Evolutionary conservation across 2,888 invertebrate species (phyloP), one percentile per base, ranked within the genome.

Genomic region (Pristionchus exspectatus): DNA sequence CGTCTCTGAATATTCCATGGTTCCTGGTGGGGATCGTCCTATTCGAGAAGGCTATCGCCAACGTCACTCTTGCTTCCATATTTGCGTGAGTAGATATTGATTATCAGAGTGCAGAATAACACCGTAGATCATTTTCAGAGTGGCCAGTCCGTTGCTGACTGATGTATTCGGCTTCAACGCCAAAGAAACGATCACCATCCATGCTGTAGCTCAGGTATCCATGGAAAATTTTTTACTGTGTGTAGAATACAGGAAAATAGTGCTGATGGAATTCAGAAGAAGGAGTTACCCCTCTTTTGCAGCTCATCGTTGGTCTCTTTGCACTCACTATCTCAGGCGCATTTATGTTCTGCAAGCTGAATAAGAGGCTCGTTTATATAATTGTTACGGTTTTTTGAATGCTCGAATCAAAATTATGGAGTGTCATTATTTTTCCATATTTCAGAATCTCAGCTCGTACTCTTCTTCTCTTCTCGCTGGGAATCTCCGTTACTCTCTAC

Each of bases 241-340:
- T 30, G 30, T 54, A n/a, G 56, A 38, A 7, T 24, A 27, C n/a
- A 9, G 27, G 12, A 69, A 69, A 30, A 2, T 27, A 56, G 0
- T 50, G 54, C 54, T 54, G 33, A 14, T 12, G 0, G 14, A 30
- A 84, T 27, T 24, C 44, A 21, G 5, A 87, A 38, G 38, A 3
- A 38, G 5, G 38, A 38, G 38, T 38, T 38, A 38, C 5, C 38
- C 38, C 38, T 54, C 1, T 4, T 27, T 72, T 72, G 27, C 54
- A 88, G 88, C n/a, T 88, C 21, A 33, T 88, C 12, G 56, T 88
- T n/a, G 88, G 88, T 44, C n/a, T 88, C 2, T 59, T 88, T 77
- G 88, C 77, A 21, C 88, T 88, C 54, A 27, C 56, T 1, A 77
- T 88, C 33, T 88, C 88, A 2, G 59, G 27, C 12, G 33, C 59